Evolutionary conservation across 2,797 vertebrate genomes (phyloP), one percentile per base, ranked within the genome.

Genomic region (Tokudaia muenninki): DNA sequence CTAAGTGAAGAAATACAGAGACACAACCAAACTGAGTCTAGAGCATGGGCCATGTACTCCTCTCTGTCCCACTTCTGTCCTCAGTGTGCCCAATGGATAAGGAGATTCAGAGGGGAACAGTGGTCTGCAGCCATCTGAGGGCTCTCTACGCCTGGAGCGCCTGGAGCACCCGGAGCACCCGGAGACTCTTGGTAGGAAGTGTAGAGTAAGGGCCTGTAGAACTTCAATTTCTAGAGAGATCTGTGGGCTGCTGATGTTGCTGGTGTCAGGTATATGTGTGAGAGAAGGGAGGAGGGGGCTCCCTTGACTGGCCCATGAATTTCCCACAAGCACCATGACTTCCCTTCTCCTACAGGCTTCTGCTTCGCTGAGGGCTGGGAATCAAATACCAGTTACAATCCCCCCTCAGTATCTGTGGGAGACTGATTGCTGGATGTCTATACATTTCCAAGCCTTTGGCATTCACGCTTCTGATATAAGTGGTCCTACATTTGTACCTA

Each of bases 21-120:
- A 11, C 1, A 50, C 21, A 14, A 1, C 0, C 3, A 10, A 5
- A 17, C 17, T 0, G 1, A 6, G 34, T 12, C 37, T 17, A 26
- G 26, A 0, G 44, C 17, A 34, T 5, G 0, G 24, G 52, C 12
- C 61, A 24, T 0, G 0, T 31, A 52, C 65, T 41, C 14, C 65
- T 24, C 72, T 84, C 59, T 22, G 4, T 37, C 16, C 11, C 34
- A 26, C 9, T 55, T 70, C 44, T 0, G 6, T 3, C 77, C 29
- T 14, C 0, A 0, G 52, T 57, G 17, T 5, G 2, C 3, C 6
- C 47, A 13, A 0, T 31, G 44, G 26, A 34, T 37, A 0, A 52
- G 52, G 52, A 34, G 11, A 50, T 37, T 50, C 79, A 4, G 78
- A 3, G 22, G 17, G 5, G 22, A 0, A 6, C 11, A 0, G 50